These are phyloP conservation scores for Drosophila saltans DNA, from an alignment of 1,140 invertebrate genomes.

Conservation along the genomic window DNA sequence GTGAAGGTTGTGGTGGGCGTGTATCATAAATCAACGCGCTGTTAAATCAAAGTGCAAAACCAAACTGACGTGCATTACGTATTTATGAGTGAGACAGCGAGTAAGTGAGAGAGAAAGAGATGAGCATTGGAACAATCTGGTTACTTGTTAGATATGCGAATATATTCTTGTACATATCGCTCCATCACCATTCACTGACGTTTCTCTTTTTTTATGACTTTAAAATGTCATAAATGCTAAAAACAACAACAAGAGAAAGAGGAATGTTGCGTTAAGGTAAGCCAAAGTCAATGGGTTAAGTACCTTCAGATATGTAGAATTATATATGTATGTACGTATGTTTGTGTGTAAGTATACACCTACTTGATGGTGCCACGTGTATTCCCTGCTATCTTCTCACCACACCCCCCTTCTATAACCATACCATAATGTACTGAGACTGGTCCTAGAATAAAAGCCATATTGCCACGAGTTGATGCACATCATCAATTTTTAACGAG, in stretches of 20 bases:
- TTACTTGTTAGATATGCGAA: constrained; percentile 1
- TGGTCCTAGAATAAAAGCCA: constrained; percentile 45
- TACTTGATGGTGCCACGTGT: constrained; percentile 1
- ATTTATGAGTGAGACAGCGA: constrained; percentile 63
- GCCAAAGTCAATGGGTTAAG: constrained; percentile 61
- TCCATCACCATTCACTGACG: too few species aligned
- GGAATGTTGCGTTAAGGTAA: constrained; percentile 47
- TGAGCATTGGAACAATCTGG: constrained; percentile 18
- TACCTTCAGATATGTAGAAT: constrained; percentile 8
- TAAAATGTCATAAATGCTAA: constrained; percentile 73
- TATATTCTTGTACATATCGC: too few species aligned
- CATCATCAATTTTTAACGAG: constrained; percentile 80
- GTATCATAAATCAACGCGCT: constrained; percentile 73
- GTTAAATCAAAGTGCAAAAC: constrained; percentile 77
- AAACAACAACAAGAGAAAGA: constrained; percentile 45
- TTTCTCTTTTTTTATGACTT: constrained; percentile 53
- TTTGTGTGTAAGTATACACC: constrained; percentile 1
- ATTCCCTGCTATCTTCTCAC: not conserved
- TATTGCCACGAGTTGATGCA: constrained; percentile 71
- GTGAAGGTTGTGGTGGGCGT: not conserved
- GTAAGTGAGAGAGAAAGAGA: constrained; percentile 14
- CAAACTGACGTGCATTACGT: constrained; percentile 77
- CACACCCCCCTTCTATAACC: not conserved
- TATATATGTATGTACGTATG: not conserved
- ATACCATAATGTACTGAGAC: constrained; percentile 22